Evolutionary conservation across 2,113 vertebrate species (phyloP).

Genomic region (Mirounga angustirostris): DNA sequence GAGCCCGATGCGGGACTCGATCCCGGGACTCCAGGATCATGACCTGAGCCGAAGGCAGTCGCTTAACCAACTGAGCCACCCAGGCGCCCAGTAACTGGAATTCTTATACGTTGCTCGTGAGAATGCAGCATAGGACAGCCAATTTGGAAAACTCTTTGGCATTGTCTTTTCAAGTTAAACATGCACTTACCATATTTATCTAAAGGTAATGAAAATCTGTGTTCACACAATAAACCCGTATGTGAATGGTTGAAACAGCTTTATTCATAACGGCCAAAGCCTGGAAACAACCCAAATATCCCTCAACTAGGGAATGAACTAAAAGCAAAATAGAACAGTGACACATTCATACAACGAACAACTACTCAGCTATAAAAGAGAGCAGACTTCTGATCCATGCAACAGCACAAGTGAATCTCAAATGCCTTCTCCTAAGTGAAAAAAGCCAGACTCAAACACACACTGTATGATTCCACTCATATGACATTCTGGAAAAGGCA

Average conservation of each 20-base stretch:
- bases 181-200: not conserved
- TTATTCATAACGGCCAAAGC: not conserved
- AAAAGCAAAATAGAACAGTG: not conserved
- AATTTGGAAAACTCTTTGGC: not conserved
- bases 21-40: too few relatives aligned
- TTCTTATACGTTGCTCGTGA: not conserved
- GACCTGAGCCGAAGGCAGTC: too few relatives aligned
- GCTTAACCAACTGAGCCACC: too few relatives aligned
- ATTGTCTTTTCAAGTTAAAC: not conserved
- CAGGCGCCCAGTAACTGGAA: not conserved
- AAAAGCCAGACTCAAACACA: not conserved
- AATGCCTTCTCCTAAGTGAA: not conserved
- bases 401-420: not conserved
- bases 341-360: not conserved
- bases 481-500: not conserved
- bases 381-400: not conserved
- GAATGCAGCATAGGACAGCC: not conserved
- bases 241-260: not conserved
- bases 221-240: not conserved
- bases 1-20: too few relatives aligned
- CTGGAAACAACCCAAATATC: not conserved
- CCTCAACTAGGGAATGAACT: not conserved
- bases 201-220: not conserved
- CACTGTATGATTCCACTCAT: not conserved
- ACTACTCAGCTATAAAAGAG: not conserved